Conservation (phyloP, 2,888 invertebrate species). For the Diloba caeruleocephala region DNA sequence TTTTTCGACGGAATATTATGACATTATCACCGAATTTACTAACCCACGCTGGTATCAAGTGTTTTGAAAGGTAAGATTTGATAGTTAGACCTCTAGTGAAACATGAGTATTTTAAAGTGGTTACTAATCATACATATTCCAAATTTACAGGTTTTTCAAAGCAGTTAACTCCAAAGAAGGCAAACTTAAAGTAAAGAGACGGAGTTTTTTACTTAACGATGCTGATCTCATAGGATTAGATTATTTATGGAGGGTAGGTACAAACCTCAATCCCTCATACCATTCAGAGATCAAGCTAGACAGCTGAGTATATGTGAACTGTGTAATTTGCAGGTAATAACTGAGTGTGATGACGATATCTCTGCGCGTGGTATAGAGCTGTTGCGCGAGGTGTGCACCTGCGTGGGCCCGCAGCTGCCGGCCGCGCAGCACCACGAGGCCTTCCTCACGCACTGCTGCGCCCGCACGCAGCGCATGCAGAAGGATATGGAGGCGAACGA, state of each 20-base stretch:
- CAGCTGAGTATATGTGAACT: neutral
- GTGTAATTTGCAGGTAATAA: constrained; percentile 91
- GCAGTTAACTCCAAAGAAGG: constrained; percentile 98
- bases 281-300: neutral
- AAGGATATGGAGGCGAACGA: constrained; percentile 92
- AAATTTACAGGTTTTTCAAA: constrained; percentile 95
- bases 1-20: constrained; percentile 98
- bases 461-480: constrained; percentile 95
- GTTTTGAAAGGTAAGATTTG: constrained; percentile 89
- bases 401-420: constrained; percentile 95
- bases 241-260: constrained; percentile 96
- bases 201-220: constrained; percentile 96
- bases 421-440: constrained; percentile 96
- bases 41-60: constrained; percentile 98
- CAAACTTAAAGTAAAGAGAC: constrained; percentile 95
- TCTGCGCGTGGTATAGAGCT: constrained; percentile 97
- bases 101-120: too few species aligned
- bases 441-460: constrained; percentile 97
- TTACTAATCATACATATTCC: too few species aligned
- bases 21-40: constrained; percentile 96
- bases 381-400: constrained; percentile 97
- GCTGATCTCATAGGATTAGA: constrained; percentile 98
- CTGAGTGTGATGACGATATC: constrained; percentile 97
- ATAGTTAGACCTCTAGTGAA: neutral
- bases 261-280: neutral